phyloP scores from a whole-genome alignment of 1,140 invertebrate genomes.

The Tetragonula clypearis region DNA sequence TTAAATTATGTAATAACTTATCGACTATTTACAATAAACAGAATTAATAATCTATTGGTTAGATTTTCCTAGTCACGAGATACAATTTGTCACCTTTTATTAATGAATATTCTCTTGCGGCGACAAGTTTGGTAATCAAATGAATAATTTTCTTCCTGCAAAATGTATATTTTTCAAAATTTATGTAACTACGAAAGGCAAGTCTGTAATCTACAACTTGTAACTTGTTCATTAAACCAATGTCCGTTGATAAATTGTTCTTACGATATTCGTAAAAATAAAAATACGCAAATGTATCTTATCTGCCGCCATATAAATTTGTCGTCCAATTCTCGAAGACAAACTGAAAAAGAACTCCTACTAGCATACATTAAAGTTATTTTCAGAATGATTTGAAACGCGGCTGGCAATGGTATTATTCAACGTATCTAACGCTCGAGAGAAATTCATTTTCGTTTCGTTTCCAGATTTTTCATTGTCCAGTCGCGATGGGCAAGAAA shows the following conservation, averaged over 20 bases:
- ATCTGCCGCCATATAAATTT: no score
- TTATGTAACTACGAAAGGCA: neutral
- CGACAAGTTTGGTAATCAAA: neutral
- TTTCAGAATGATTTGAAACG: neutral
- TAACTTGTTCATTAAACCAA: neutral
- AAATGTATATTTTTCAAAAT: neutral
- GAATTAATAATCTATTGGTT: no score
- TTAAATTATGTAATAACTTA: no score
- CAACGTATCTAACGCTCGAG: neutral
- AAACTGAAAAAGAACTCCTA: neutral
- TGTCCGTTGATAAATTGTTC: neutral
- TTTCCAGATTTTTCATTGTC: no score
- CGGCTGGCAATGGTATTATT: neutral
- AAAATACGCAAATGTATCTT: neutral
- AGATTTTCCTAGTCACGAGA: no score
- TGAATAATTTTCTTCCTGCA: neutral
- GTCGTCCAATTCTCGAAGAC: neutral
- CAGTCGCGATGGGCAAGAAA: neutral
- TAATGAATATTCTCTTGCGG: no score
- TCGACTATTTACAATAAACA: no score
- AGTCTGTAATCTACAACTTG: neutral
- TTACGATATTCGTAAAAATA: no score
- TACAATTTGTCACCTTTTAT: no score
- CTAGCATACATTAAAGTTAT: neutral
- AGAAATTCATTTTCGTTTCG: neutral